Evolutionary conservation across 1,140 invertebrate species (phyloP).

Genomic region (Drosophila nigrodunni): DNA sequence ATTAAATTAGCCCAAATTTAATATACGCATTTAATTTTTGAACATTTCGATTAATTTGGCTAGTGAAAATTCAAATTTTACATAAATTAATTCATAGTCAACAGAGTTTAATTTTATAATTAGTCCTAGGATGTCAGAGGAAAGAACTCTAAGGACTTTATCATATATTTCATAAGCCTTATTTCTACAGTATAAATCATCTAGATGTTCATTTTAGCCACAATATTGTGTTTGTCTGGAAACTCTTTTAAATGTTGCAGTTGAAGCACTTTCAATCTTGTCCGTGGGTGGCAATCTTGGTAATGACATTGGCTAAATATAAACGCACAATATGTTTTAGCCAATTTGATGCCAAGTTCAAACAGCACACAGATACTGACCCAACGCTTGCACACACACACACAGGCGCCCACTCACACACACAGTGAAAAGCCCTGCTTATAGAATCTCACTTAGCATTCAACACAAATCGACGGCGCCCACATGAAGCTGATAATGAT

Average conservation of each 20-base stretch:
- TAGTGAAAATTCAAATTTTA: background rate
- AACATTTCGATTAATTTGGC: conserved; percentile 1
- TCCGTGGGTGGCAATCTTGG: conserved; percentile 29
- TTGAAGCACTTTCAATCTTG: conserved; percentile 24
- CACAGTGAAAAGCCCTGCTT: conserved; percentile 10
- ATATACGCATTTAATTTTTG: conserved; percentile 15
- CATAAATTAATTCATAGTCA: background rate
- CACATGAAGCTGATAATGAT: conserved; percentile 29
- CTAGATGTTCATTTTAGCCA: background rate
- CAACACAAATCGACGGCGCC: conserved; percentile 55
- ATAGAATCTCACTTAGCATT: conserved; percentile 49
- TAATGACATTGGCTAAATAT: conserved; percentile 59
- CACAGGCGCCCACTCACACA: background rate
- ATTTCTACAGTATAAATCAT: no score
- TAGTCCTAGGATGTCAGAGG: no score
- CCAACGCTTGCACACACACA: conserved; percentile 30
- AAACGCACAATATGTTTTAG: conserved; percentile 57
- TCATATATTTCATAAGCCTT: no score
- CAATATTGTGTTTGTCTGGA: background rate
- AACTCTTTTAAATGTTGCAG: conserved; percentile 8
- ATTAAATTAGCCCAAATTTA: conserved; percentile 22
- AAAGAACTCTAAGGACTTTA: no score
- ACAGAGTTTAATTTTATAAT: no score
- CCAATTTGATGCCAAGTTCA: conserved; percentile 59
- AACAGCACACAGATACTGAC: conserved; percentile 42